Base-by-base conservation (phyloP, 2,888 invertebrate genomes). In the Peribatodes rhomboidaria region DNA sequence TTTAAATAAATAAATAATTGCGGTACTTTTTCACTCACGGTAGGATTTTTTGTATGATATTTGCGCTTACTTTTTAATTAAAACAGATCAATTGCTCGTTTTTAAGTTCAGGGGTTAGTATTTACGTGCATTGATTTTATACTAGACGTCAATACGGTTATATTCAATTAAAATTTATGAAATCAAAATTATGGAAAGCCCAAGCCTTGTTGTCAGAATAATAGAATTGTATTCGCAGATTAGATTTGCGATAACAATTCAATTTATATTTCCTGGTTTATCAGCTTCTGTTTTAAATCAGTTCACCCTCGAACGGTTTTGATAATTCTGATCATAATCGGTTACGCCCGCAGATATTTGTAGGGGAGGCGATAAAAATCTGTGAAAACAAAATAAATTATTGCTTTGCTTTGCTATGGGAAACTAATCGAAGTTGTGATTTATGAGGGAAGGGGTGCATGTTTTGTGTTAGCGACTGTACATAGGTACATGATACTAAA, bases 231-330 rank as follows among this genome's bases (percentile, higher is more conserved):
- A 68, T 59, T 64, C 41, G 14, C 57, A 64, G 70, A 69, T 73
- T 49, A 69, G 64, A 72, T 70, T 69, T 58, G 14, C 57, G 74
- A 78, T 78, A 73, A 69, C 61, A 71, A 73, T 75, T 75, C 73
- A 75, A 78, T 76, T 76, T 71, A 64, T 70, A 71, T 71, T 70
- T 73, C 67, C 69, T 75, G 81, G 82, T 79, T 76, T 68, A 76
- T 39, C 27, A 57, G 77, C 76, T 85, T 84, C 85, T 86, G 88
- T 84, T 90, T 88, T 85, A 89, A 89, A 91, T 90, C 88, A 88
- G 85, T 85, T 82, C 78, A 82, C 83, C 85, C 85, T 85, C 76
- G 71, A 74, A 39, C 18, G 41, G 63, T 64, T 58, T 52, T 66
- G 56, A 67, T 60, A 63, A 61, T 65, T 56, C 60, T 68, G 81